phyloP scores from a whole-genome alignment of 1,140 invertebrate genomes.

The Phymorhynchus buccinoides region DNA sequence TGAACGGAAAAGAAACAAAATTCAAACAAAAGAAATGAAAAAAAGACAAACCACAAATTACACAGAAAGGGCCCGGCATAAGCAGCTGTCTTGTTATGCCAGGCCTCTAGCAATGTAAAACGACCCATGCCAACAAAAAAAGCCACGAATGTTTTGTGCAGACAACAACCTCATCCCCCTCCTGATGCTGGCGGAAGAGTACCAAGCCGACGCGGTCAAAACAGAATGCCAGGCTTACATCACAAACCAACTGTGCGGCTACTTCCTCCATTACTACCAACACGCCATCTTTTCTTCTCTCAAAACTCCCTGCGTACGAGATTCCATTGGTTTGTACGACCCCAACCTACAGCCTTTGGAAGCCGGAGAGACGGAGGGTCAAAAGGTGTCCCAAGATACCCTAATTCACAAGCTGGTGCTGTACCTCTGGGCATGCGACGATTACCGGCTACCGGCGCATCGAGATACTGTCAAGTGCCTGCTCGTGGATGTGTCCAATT shows the following conservation, averaged over 20 bases:
- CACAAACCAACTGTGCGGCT: background rate
- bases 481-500: background rate
- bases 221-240: background rate
- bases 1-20: no score
- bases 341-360: no score
- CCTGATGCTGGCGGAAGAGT: background rate
- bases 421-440: background rate
- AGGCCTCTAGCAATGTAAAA: no score
- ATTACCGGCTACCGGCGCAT: background rate
- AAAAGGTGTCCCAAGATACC: no score
- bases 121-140: no score
- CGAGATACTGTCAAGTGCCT: background rate
- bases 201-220: background rate
- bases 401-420: background rate
- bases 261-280: background rate
- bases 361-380: no score
- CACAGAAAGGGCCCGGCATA: no score
- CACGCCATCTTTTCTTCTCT: background rate
- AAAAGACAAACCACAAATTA: no score
- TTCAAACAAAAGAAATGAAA: no score
- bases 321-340: background rate
- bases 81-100: no score
- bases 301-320: background rate
- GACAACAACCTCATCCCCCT: background rate
- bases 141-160: no score